A percentile compares a stretch with the other conserved stretches of the same genome.
Conservation (phyloP, 2,888 invertebrate species). For the Drosophila ustulata region DNA sequence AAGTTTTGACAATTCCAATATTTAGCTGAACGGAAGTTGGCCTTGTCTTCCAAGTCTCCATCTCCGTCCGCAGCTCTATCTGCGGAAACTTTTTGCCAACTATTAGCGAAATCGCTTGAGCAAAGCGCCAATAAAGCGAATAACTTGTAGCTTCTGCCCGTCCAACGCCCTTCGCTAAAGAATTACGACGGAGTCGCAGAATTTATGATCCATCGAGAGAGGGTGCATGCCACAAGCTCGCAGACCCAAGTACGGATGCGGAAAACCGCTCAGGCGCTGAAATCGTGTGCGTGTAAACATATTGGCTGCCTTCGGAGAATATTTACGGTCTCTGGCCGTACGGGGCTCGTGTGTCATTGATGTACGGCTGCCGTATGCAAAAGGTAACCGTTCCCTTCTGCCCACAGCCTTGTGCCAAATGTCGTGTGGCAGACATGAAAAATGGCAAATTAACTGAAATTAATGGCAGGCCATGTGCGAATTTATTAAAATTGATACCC, state of each 20-base stretch:
- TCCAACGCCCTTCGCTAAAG: conserved; percentile 43
- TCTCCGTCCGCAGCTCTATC: conserved; percentile 24
- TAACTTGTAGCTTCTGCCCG: conserved; percentile 64
- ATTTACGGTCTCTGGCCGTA: conserved; percentile 64
- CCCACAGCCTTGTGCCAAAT: conserved; percentile 38
- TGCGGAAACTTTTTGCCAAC: conserved; percentile 65
- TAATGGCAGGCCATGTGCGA: conserved; percentile 73
- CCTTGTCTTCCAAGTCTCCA: conserved; percentile 38
- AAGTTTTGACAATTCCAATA: conserved; percentile 71
- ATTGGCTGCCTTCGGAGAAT: conserved; percentile 70
- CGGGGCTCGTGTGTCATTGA: conserved; percentile 70
- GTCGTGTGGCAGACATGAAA: conserved; percentile 70
- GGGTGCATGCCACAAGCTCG: conserved; percentile 14
- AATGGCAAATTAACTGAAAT: conserved; percentile 79
- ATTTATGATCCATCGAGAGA: conserved; percentile 75
- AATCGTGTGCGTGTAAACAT: conserved; percentile 77
- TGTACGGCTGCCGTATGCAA: conserved; percentile 65
- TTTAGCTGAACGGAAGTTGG: conserved; percentile 61
- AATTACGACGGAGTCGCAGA: conserved; percentile 66
- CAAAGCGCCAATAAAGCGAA: conserved; percentile 69
- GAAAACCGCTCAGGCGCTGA: conserved; percentile 60
- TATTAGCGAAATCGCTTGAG: conserved; percentile 67
- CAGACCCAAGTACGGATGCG: conserved; percentile 29
- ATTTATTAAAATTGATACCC: conserved; percentile 79
- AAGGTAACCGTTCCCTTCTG: conserved; percentile 37